Evolutionary conservation across 2,797 vertebrate species (phyloP), one percentile per base, ranked within the genome.

Genomic region (Bradypodion pumilum): DNA sequence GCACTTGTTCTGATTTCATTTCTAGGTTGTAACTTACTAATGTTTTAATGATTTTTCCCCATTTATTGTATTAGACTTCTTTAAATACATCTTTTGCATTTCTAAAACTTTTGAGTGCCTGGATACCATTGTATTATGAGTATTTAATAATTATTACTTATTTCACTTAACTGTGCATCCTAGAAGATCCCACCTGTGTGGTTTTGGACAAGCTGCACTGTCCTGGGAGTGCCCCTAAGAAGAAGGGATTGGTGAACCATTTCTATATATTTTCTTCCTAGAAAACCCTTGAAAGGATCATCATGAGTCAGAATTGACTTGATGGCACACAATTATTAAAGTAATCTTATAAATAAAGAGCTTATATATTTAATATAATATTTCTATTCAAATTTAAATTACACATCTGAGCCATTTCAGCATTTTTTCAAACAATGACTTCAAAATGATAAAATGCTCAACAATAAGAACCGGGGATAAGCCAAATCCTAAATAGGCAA

Each of bases 351-450:
- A 69, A 40, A 69, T 37, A 35, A 69, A 69, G 46, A 13, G 66
- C 6, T 6, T 19, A 19, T 35, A 68, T 21, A 80, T 16, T 5
- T 68, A 80, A 44, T 7, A 85, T 81, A 92, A 70, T 21, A 78
- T 1, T 69, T 76, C 21, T 63, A 13, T 85, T 85, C 63, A 87
- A 89, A 70, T 90, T 82, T 32, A 74, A 80, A 70, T 56, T 86
- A 62, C 25, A n/a, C 13, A n/a, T 6, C 82, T 85, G 75, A 29
- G 13, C 2, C 78, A 8, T 77, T 85, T 77, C 84, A 25, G 25
- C 85, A n/a, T 80, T n/a, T n/a, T 83, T 85, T 25, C 81, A 74
- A 13, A 1, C 29, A 62, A 62, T 8, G 27, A 19, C 27, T 63
- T 52, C 85, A 25, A 81, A 37, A 86, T 35, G 81, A 46, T 68